Conservation (phyloP, 2,888 invertebrate species). For the Lithodes maja region DNA sequence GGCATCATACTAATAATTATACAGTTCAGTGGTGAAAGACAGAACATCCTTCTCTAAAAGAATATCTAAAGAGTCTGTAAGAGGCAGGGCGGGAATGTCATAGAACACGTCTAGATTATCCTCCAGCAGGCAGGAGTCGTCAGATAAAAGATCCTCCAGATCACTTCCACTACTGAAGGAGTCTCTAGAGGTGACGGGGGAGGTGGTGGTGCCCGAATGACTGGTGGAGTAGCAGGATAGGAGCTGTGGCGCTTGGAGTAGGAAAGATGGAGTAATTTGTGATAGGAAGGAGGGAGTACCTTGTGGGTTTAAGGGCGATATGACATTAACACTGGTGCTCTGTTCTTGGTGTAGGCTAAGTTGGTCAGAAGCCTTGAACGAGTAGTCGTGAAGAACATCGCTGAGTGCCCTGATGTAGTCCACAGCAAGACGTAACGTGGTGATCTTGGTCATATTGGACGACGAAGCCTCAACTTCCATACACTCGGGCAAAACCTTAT, state of each 20-base stretch:
- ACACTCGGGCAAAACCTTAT: conserved; percentile 83
- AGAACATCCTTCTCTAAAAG: conserved; percentile 18
- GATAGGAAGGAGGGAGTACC: conserved; percentile 3
- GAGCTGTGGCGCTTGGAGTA: neutral
- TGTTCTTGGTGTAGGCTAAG: neutral
- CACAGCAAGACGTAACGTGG: conserved; percentile 90
- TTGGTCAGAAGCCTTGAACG: neutral
- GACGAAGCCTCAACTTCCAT: conserved; percentile 78
- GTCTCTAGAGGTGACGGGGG: neutral
- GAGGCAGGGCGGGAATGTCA: conserved; percentile 40
- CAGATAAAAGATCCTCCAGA: conserved; percentile 57
- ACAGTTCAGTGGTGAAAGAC: conserved; percentile 4
- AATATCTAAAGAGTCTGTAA: conserved; percentile 43
- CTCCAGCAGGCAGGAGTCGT: conserved; percentile 50
- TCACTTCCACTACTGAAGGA: conserved; percentile 52
- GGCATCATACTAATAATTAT: neutral
- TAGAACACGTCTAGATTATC: conserved; percentile 54
- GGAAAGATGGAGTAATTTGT: neutral
- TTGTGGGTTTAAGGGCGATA: neutral
- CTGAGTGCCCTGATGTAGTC: conserved; percentile 87
- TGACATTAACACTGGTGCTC: conserved; percentile 10
- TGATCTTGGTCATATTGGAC: conserved; percentile 85
- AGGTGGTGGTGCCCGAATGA: neutral
- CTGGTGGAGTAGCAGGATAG: conserved; percentile 24
- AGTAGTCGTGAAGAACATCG: conserved; percentile 77